Evolutionary conservation across 2,113 vertebrate genomes (phyloP).

Genomic region (Myotis davidii): DNA sequence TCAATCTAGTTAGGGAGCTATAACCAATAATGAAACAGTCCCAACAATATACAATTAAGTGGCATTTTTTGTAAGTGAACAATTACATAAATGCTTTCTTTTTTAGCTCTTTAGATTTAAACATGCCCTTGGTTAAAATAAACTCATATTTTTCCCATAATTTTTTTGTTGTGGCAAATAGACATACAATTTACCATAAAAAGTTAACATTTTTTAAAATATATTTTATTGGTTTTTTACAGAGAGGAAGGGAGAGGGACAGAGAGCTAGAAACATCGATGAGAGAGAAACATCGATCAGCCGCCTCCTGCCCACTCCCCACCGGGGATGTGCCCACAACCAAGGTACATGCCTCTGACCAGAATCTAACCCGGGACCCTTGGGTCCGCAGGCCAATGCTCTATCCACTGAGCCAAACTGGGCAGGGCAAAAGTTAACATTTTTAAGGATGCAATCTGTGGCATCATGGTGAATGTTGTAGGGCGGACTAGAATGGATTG

Average conservation of each 20-base stretch:
- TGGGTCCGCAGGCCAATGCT: too few species aligned
- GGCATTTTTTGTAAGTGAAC: background rate
- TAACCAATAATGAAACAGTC: background rate
- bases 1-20: background rate
- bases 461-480: background rate
- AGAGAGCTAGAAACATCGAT: too few species aligned
- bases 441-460: background rate
- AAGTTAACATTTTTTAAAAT: background rate
- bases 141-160: background rate
- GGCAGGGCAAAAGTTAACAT: background rate
- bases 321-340: too few species aligned
- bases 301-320: too few species aligned
- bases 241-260: too few species aligned
- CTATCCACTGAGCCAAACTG: too few species aligned
- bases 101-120: constrained; percentile 7
- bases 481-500: background rate
- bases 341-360: too few species aligned
- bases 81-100: background rate
- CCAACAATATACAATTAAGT: background rate
- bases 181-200: background rate
- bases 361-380: too few species aligned
- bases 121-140: constrained; percentile 8
- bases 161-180: background rate
- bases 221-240: too few species aligned
- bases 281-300: too few species aligned